Percentiles rank a stretch among this genome's conserved stretches.
These are phyloP conservation scores for Gymnoscopelus microlampas DNA, from an alignment of 2,797 vertebrate genomes.

Conservation along the genomic window DNA sequence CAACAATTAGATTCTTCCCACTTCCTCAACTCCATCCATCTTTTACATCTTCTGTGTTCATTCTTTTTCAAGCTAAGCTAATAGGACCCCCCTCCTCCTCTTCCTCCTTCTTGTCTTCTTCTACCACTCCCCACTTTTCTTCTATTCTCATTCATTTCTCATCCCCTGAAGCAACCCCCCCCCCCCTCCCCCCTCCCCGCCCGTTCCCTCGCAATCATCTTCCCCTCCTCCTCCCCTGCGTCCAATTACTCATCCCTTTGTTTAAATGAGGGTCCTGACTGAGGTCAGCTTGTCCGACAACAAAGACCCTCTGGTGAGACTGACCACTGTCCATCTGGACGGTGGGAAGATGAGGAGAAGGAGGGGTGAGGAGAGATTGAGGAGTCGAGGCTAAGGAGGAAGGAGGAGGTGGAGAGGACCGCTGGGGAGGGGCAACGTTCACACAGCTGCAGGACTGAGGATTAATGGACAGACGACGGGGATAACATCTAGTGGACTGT, in stretches of 20 bases:
- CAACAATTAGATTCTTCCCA: background rate
- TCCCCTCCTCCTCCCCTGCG: slow-evolving; percentile 28
- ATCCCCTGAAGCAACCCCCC: background rate
- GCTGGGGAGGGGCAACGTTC: background rate
- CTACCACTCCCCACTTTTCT: background rate
- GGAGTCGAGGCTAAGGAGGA: background rate
- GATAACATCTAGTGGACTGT: too few species aligned
- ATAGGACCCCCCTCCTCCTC: slow-evolving; percentile 3
- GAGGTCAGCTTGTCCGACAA: slow-evolving; percentile 26
- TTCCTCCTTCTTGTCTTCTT: background rate
- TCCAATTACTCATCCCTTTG: background rate
- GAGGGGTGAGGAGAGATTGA: background rate
- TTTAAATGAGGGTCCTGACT: slow-evolving; percentile 7
- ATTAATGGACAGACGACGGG: background rate
- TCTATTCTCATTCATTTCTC: background rate
- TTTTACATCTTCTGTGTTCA: background rate
- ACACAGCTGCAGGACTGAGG: background rate
- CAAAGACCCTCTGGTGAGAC: slow-evolving; percentile 26
- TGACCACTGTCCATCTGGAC: slow-evolving; percentile 56
- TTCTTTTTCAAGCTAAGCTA: background rate
- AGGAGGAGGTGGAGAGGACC: background rate
- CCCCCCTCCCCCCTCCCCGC: slow-evolving; percentile 1
- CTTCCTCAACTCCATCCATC: background rate
- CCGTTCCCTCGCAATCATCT: slow-evolving; percentile 32
- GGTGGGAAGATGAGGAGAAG: background rate